Percentiles rank a stretch among this genome's conserved stretches.
Conservation (phyloP, 2,113 vertebrate species). For the Benitochromis conjunctus region DNA sequence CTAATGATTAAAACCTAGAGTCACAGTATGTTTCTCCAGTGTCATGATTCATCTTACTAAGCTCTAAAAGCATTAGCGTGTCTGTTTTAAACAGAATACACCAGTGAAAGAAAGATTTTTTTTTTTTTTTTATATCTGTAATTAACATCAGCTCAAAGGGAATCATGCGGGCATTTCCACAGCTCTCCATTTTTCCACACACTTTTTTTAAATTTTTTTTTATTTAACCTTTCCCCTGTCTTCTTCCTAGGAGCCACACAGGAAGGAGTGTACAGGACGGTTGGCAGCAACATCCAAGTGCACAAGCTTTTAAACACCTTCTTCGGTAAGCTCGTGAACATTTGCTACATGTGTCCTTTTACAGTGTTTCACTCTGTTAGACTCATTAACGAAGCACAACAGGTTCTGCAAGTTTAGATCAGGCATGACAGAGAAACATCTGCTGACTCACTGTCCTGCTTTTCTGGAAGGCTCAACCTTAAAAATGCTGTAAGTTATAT, state of each 20-base stretch:
- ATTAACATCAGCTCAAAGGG: background rate
- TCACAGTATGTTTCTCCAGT: background rate
- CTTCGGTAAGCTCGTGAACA: conserved; percentile 82
- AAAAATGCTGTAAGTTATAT: background rate
- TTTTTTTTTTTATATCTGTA: background rate
- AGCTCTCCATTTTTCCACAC: conserved; percentile 19
- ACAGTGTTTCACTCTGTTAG: background rate
- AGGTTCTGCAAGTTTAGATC: background rate
- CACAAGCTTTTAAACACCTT: conserved; percentile 93
- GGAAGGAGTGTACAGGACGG: conserved; percentile 92
- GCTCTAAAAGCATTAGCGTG: background rate
- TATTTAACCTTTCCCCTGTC: background rate
- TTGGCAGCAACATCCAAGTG: conserved; percentile 98
- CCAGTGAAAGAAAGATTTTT: background rate
- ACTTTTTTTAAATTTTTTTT: background rate
- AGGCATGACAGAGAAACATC: background rate
- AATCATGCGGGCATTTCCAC: conserved; percentile 53
- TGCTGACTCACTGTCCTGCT: background rate
- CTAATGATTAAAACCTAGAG: background rate
- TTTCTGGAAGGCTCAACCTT: background rate
- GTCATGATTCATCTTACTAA: background rate
- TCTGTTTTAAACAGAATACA: background rate
- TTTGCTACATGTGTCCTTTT: background rate
- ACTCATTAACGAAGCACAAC: background rate
- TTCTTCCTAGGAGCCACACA: conserved; percentile 79